A percentile compares a stretch with the other conserved stretches of the same genome.
These are phyloP conservation scores for Aphyosemion australe DNA, from an alignment of 2,113 vertebrate genomes.

Conservation along the genomic window DNA sequence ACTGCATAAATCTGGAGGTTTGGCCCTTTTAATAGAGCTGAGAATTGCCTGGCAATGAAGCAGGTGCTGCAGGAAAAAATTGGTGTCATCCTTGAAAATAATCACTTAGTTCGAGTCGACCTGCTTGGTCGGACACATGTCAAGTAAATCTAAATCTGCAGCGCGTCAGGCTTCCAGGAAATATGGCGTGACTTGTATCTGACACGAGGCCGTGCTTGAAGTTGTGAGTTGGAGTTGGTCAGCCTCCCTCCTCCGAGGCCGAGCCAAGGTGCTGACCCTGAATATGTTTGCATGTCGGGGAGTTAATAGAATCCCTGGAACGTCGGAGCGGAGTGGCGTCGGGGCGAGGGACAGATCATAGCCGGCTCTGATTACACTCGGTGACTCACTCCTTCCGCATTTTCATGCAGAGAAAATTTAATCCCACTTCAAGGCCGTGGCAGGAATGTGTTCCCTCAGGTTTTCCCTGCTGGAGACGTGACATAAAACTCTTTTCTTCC, in stretches of 20 bases:
- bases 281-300: constrained; percentile 16
- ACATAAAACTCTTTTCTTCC: constrained; percentile 14
- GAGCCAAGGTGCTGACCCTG: constrained; percentile 49
- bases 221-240: constrained; percentile 14
- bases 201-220: neutral
- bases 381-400: constrained; percentile 45
- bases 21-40: neutral
- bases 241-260: constrained; percentile 24
- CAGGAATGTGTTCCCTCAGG: constrained; percentile 18
- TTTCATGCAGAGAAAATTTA: constrained; percentile 35
- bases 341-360: constrained; percentile 36
- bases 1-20: neutral
- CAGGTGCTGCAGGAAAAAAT: neutral
- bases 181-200: neutral
- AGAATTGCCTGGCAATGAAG: neutral
- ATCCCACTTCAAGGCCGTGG: constrained; percentile 42
- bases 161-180: neutral
- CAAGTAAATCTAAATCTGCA: neutral
- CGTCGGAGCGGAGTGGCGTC: constrained; percentile 21
- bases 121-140: neutral
- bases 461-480: constrained; percentile 12
- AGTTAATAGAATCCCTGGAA: constrained; percentile 38
- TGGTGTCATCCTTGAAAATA: constrained; percentile 2
- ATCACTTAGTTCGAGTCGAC: neutral
- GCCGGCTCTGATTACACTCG: constrained; percentile 36